Conservation (phyloP, 2,888 invertebrate species). For the Mythimna ferrago region DNA sequence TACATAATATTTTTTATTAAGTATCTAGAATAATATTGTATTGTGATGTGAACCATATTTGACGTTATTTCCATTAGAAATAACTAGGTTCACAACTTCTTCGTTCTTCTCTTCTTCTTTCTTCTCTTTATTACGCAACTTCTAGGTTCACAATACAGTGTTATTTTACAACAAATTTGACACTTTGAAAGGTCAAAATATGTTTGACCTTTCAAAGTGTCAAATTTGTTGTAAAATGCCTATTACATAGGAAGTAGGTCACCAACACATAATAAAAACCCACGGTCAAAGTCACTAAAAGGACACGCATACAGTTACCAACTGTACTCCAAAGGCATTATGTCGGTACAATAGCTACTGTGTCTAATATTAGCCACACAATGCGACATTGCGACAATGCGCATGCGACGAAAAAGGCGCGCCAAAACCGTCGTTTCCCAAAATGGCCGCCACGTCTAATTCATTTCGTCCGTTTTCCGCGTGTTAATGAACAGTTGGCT, state of each 20-base stretch:
- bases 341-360: slow-evolving; percentile 58
- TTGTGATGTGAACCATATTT: background rate
- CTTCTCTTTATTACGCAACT: too few species aligned
- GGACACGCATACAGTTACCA: slow-evolving; percentile 56
- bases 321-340: slow-evolving; percentile 60
- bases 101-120: too few species aligned
- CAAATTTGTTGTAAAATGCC: background rate
- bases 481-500: slow-evolving; percentile 57
- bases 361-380: slow-evolving; percentile 78
- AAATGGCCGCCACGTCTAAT: slow-evolving; percentile 71
- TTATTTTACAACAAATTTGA: background rate
- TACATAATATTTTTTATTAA: too few species aligned
- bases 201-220: background rate
- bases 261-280: slow-evolving; percentile 5
- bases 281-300: slow-evolving; percentile 49
- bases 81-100: too few species aligned
- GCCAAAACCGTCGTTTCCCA: slow-evolving; percentile 63
- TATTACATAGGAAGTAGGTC: background rate
- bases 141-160: too few species aligned
- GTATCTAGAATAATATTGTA: background rate
- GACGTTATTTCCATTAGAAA: background rate
- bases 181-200: background rate
- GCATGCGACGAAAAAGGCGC: slow-evolving; percentile 53
- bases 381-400: slow-evolving; percentile 72
- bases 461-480: slow-evolving; percentile 63